Evolutionary conservation across 2,113 vertebrate species (phyloP), one percentile per base, ranked within the genome.

Genomic region (Pedetes capensis): DNA sequence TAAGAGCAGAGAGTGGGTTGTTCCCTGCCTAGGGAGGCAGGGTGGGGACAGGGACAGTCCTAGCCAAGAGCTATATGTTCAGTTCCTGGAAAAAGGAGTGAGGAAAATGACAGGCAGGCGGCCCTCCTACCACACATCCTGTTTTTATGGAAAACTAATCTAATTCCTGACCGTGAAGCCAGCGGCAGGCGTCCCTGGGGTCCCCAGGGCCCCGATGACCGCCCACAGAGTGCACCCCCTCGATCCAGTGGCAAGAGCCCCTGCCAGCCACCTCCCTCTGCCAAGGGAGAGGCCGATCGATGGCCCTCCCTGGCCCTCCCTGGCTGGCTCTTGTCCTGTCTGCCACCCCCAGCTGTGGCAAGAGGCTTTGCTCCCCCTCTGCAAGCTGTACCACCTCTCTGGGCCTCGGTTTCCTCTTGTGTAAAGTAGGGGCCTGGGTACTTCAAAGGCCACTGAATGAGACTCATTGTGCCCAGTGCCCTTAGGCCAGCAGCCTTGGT

Each of bases 121-220:
- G 27, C 71, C 4, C 27, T 89, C 69, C 96, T 93, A 37, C 95
- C 97, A 87, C 32, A 2, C 96, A 98, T 98, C 98, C 98, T 98
- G 98, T 98, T 98, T 98, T 98, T 93, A 94, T 98, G 98, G 98
- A 98, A 98, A 97, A 98, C 69, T 91, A 47, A 97, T 92, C 85
- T n/a, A 2, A 5, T 83, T 85, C 87, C 94, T 9, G 23, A 37
- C 86, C 59, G 92, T 1, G 1, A 34, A 39, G 74, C 20, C 25
- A 79, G 86, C n/a, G 42, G 61, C 96, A 53, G 92, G 57, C 7
- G 22, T 95, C 87, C 0, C 25, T 29, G 34, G 61, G 1, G 89
- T 81, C 96, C 96, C 84, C 61, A 0, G 1, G 42, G 78, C 81
- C 47, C 0, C 0, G 49, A 91, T 0, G 81, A 87, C 81, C 53